phyloP scores from a whole-genome alignment of 2,888 invertebrate genomes.

The Xylophagus ater region DNA sequence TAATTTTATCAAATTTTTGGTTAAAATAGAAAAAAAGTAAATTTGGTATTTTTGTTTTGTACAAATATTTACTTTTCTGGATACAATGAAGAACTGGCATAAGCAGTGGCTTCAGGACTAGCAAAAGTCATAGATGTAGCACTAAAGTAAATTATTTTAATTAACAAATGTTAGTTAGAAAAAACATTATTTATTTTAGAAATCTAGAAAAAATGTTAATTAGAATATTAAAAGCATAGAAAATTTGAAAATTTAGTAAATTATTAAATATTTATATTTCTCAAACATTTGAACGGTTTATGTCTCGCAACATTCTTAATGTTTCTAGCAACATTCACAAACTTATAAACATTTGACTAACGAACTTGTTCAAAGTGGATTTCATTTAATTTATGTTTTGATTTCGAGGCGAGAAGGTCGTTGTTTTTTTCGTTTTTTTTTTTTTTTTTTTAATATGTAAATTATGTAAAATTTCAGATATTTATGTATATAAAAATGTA shows the following conservation, averaged over 20 bases:
- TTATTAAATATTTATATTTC: background rate
- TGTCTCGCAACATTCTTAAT: no score
- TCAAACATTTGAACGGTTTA: no score
- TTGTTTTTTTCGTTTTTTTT: no score
- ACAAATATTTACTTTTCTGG: conserved; percentile 16
- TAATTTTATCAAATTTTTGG: background rate
- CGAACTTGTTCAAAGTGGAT: no score
- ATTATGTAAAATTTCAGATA: no score
- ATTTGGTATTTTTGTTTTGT: conserved; percentile 17
- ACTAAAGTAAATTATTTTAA: conserved; percentile 9
- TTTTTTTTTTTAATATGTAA: no score
- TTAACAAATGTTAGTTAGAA: background rate
- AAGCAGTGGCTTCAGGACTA: conserved; percentile 30
- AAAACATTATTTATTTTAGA: background rate
- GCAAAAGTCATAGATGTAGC: conserved; percentile 17
- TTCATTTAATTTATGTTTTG: no score
- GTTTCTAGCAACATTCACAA: no score
- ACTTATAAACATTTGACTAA: no score
- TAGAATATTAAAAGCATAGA: background rate
- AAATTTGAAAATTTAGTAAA: background rate
- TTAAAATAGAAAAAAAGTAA: conserved; percentile 6
- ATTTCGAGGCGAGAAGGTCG: no score
- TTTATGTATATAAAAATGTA: no score
- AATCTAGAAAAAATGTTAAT: background rate
- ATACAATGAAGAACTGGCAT: conserved; percentile 29